Conservation (phyloP, 2,888 invertebrate genomes). For the Phaedon cochleariae region DNA sequence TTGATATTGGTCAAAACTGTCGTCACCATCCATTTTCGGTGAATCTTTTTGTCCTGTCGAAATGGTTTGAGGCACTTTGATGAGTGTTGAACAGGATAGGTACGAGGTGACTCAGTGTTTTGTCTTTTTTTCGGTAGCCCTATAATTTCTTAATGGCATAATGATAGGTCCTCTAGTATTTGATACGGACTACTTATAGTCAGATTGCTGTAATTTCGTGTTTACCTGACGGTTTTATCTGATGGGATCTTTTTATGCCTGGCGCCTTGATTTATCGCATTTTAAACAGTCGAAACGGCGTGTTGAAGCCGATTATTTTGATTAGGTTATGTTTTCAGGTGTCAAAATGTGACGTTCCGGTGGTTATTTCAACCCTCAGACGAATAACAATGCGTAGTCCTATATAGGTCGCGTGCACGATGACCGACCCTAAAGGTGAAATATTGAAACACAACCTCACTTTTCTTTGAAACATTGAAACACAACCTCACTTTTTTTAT, state of each 20-base stretch:
- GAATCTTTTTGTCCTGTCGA: no score
- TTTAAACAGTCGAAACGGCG: conserved; percentile 39
- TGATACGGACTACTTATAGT: conserved; percentile 47
- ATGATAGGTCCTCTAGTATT: conserved; percentile 46
- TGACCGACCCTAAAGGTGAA: no score
- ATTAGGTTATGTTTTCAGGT: no score
- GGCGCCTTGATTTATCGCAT: conserved; percentile 48
- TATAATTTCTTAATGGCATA: conserved; percentile 52
- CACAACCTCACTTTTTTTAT: no score
- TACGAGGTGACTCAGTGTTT: conserved; percentile 45
- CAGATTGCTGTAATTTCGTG: conserved; percentile 47
- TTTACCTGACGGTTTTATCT: conserved; percentile 31
- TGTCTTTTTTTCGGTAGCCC: conserved; percentile 7
- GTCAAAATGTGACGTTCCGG: no score
- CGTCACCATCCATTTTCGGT: background rate
- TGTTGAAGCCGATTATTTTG: background rate
- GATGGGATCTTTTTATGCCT: conserved; percentile 31
- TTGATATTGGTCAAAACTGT: background rate
- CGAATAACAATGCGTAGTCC: no score
- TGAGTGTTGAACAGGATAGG: conserved; percentile 52
- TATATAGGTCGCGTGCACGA: no score
- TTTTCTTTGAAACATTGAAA: no score
- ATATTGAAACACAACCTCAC: no score
- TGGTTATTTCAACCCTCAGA: no score
- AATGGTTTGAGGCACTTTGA: conserved; percentile 34